Percentiles rank a stretch among this genome's conserved stretches.
These are phyloP conservation scores for Parasteatoda lunata DNA, from an alignment of 2,888 invertebrate species.

Conservation along the genomic window DNA sequence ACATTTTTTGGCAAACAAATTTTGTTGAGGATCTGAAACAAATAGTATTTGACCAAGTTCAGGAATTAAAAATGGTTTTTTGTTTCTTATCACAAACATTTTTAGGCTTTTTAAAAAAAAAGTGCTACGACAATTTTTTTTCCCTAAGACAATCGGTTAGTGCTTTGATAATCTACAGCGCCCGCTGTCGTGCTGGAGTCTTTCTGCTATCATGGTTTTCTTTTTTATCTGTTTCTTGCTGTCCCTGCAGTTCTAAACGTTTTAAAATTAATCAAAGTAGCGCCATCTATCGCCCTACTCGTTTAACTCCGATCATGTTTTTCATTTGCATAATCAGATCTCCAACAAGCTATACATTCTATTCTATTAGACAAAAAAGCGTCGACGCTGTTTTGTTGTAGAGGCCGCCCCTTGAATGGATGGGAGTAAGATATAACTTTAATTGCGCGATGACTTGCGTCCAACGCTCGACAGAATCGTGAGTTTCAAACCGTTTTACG, in stretches of 20 bases:
- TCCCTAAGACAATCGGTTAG: no score
- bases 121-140: no score
- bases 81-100: no score
- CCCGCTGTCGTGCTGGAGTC: no score
- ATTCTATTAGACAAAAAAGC: conserved; percentile 4
- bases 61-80: no score
- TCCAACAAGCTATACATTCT: conserved; percentile 29
- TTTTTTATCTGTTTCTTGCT: conserved; percentile 8
- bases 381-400: neutral
- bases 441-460: conserved; percentile 29
- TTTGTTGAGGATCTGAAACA: no score
- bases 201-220: no score
- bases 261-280: neutral
- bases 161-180: no score
- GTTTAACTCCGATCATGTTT: neutral
- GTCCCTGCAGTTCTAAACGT: conserved; percentile 36
- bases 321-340: conserved; percentile 42
- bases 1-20: no score
- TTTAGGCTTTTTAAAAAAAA: no score
- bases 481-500: conserved; percentile 19
- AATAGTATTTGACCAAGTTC: no score
- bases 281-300: conserved; percentile 49
- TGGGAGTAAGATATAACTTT: conserved; percentile 32
- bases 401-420: conserved; percentile 41
- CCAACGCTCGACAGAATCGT: conserved; percentile 35